phyloP scores from a whole-genome alignment of 2,797 vertebrate genomes.

The Molossus molossus region DNA sequence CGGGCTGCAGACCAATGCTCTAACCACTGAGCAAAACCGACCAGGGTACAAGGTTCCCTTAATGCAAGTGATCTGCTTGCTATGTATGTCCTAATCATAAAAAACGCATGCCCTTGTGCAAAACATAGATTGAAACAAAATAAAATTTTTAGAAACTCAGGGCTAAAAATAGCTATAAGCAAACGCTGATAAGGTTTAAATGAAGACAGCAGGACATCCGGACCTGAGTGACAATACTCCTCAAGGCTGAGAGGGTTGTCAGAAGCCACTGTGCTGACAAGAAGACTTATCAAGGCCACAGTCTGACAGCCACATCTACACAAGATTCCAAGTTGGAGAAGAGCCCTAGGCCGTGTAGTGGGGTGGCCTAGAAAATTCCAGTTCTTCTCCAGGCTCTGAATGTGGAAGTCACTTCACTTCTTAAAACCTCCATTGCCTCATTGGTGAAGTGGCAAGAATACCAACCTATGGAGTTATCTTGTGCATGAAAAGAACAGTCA shows the following conservation, averaged over 20 bases:
- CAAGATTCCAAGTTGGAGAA: not conserved
- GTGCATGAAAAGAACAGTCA: not conserved
- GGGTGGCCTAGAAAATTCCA: not conserved
- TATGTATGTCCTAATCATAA: slow-evolving; percentile 65
- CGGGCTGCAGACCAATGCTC: too few relatives aligned
- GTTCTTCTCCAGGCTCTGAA: slow-evolving; percentile 7
- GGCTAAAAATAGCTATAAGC: not conserved
- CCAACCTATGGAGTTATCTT: not conserved
- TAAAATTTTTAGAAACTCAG: slow-evolving; percentile 7
- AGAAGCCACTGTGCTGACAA: not conserved
- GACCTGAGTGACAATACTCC: not conserved
- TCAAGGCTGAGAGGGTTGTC: not conserved
- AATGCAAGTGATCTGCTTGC: slow-evolving; percentile 67
- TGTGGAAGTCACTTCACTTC: not conserved
- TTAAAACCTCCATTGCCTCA: not conserved
- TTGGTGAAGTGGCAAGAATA: not conserved
- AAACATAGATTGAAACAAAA: slow-evolving; percentile 57
- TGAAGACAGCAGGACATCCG: not conserved
- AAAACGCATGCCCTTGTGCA: slow-evolving; percentile 61
- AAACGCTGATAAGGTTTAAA: not conserved
- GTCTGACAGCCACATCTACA: not conserved
- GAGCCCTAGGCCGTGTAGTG: not conserved
- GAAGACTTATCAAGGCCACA: not conserved
- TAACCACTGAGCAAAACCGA: too few relatives aligned
- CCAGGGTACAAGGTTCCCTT: slow-evolving; percentile 35